phyloP scores from a whole-genome alignment of 2,113 vertebrate species.

The Dicrurus megarhynchus region DNA sequence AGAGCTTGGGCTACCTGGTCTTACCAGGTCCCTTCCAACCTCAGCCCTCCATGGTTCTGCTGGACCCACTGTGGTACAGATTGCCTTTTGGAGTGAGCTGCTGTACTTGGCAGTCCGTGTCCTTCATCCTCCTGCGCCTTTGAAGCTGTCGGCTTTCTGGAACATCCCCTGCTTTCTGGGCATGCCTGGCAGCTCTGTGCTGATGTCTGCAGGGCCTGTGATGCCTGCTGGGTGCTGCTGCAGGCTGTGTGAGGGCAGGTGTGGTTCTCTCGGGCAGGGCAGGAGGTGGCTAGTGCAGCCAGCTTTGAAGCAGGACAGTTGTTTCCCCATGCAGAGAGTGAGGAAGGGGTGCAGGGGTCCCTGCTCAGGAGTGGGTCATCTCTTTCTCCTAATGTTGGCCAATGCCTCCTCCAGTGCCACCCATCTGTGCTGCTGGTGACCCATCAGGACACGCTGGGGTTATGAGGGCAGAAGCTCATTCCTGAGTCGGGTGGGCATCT shows the following conservation, averaged over 20 bases:
- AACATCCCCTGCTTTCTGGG: background rate
- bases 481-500: background rate
- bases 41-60: background rate
- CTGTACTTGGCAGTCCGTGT: background rate
- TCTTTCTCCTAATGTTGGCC: background rate
- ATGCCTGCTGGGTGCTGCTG: accelerated
- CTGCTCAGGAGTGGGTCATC: background rate
- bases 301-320: background rate
- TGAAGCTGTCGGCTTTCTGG: accelerated
- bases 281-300: background rate
- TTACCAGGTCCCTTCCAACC: background rate
- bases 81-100: background rate
- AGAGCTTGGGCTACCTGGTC: background rate
- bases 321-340: accelerated
- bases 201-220: background rate
- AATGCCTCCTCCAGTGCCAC: background rate
- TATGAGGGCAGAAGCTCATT: background rate
- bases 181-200: background rate
- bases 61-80: accelerated
- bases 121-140: accelerated
- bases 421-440: background rate
- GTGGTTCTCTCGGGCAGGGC: background rate
- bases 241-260: background rate
- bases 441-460: accelerated
- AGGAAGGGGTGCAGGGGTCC: background rate